Percentiles rank a stretch among this genome's conserved stretches.
Conservation (phyloP, 2,113 vertebrate species). For the Scopus umbretta region DNA sequence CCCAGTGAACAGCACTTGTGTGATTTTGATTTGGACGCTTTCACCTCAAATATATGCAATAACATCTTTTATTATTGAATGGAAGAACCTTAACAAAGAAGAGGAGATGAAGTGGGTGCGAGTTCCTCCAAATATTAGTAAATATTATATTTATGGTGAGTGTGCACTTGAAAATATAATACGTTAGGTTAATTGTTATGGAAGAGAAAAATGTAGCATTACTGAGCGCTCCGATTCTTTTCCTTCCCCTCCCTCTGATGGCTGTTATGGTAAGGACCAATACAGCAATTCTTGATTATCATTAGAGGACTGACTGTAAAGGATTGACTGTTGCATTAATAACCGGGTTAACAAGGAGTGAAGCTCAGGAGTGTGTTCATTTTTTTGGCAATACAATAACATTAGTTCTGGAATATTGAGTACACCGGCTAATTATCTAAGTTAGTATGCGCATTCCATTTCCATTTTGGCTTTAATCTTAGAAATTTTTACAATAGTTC, state of each 20-base stretch:
- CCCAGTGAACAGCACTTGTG: constrained; percentile 83
- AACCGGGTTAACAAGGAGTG: not conserved
- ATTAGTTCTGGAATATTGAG: not conserved
- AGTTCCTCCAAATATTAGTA: constrained; percentile 70
- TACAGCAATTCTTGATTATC: not conserved
- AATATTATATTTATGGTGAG: constrained; percentile 77
- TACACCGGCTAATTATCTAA: not conserved
- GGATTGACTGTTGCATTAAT: not conserved
- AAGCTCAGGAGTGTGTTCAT: not conserved
- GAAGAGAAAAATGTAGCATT: not conserved
- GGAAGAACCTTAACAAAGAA: constrained; percentile 73
- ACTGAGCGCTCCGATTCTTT: not conserved
- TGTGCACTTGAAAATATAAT: not conserved
- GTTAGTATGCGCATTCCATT: not conserved
- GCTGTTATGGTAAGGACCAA: not conserved
- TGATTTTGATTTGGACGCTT: constrained; percentile 81
- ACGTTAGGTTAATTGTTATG: not conserved
- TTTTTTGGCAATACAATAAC: not conserved
- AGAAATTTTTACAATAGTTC: not conserved
- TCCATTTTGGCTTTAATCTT: not conserved
- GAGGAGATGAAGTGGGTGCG: constrained; percentile 78
- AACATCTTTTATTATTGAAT: constrained; percentile 83
- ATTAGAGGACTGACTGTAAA: not conserved
- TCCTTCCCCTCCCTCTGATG: not conserved
- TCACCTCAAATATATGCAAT: constrained; percentile 50